phyloP scores from a whole-genome alignment of 2,888 invertebrate genomes.

The Maniola hyperantus region DNA sequence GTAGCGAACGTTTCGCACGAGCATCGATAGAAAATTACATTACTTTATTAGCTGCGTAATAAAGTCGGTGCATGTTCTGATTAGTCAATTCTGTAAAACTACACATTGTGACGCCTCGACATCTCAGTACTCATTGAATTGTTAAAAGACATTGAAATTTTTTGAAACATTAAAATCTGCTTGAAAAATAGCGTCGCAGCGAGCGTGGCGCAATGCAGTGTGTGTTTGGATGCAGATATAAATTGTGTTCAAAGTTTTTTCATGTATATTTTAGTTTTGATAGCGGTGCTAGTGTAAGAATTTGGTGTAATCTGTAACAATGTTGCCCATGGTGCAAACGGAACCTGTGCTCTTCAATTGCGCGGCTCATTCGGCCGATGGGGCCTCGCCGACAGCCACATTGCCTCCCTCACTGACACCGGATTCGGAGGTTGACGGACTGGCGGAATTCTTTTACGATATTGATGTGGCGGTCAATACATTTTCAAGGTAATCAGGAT shows the following conservation, averaged over 20 bases:
- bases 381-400: constrained; percentile 69
- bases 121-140: constrained; percentile 17
- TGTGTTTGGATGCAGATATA: constrained; percentile 75
- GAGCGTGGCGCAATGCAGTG: constrained; percentile 81
- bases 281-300: constrained; percentile 59
- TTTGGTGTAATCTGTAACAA: constrained; percentile 66
- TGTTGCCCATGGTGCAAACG: constrained; percentile 78
- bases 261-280: constrained; percentile 58
- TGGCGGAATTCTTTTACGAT: constrained; percentile 77
- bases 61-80: constrained; percentile 65
- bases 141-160: constrained; percentile 38
- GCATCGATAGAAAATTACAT: constrained; percentile 77
- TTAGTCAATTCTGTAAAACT: constrained; percentile 46
- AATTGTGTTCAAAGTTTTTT: constrained; percentile 68
- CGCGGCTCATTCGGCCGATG: constrained; percentile 66
- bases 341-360: constrained; percentile 72
- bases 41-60: constrained; percentile 74
- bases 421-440: constrained; percentile 74
- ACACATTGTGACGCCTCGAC: constrained; percentile 26
- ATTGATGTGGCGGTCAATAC: constrained; percentile 75
- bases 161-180: no score
- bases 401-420: constrained; percentile 76
- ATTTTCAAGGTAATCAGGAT: constrained; percentile 66
- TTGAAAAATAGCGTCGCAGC: constrained; percentile 69
- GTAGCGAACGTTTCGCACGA: constrained; percentile 81